A percentile compares a stretch with the other conserved stretches of the same genome.
Evolutionary conservation across 2,113 vertebrate genomes (phyloP).

Genomic region (Pygoscelis antarcticus): DNA sequence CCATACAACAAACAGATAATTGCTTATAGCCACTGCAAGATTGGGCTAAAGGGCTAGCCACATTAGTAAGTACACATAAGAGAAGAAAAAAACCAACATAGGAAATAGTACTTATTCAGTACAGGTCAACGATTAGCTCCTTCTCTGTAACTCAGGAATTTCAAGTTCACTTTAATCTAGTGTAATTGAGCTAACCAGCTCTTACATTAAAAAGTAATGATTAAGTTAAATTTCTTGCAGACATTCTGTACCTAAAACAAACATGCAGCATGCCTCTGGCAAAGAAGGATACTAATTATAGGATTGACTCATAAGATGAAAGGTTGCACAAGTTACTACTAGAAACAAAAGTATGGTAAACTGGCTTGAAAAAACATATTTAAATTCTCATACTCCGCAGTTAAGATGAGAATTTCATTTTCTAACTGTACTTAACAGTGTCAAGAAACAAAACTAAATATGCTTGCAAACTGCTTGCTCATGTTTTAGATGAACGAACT

Average conservation of each 20-base stretch:
- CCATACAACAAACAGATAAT: neutral
- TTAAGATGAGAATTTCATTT: constrained; percentile 25
- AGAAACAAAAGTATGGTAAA: constrained; percentile 59
- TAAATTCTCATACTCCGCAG: constrained; percentile 27
- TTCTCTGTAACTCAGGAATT: constrained; percentile 62
- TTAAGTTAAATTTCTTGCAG: constrained; percentile 74
- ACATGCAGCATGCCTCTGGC: constrained; percentile 66
- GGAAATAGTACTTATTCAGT: constrained; percentile 33
- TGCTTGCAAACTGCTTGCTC: neutral
- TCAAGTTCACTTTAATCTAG: constrained; percentile 69
- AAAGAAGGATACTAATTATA: constrained; percentile 72
- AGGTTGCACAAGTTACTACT: constrained; percentile 71
- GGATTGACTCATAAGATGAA: constrained; percentile 74
- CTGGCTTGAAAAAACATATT: constrained; percentile 38
- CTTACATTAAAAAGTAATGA: constrained; percentile 72
- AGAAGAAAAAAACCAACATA: neutral
- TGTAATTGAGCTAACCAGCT: constrained; percentile 66
- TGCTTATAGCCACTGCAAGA: neutral
- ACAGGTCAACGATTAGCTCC: constrained; percentile 52
- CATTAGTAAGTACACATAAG: neutral
- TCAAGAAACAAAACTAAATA: constrained; percentile 10
- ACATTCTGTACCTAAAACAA: constrained; percentile 72
- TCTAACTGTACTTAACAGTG: constrained; percentile 7
- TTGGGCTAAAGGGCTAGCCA: neutral
- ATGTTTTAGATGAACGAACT: neutral